Conservation (phyloP, 2,113 vertebrate species). For the Brachypodius melanocephalos region DNA sequence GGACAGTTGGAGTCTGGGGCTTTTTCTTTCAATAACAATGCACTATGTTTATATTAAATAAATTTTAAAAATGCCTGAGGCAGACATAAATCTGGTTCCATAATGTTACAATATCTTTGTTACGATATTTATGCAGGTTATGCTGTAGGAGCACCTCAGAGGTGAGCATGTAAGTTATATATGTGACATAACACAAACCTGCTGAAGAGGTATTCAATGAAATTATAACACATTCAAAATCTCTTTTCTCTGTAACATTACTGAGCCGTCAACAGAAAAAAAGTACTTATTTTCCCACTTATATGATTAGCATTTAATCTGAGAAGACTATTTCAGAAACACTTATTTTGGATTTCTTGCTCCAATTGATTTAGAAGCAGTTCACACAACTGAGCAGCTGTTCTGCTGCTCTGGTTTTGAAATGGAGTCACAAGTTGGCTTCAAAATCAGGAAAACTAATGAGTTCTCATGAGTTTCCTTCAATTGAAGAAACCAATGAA, state of each 20-base stretch:
- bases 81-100: neutral
- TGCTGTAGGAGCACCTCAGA: neutral
- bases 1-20: neutral
- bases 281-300: neutral
- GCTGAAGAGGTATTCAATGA: neutral
- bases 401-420: neutral
- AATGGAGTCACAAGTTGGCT: neutral
- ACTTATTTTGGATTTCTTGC: neutral
- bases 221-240: neutral
- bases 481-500: neutral
- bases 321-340: neutral
- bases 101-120: neutral
- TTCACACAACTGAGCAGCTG: neutral
- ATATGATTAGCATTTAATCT: neutral
- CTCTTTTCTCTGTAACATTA: neutral
- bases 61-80: neutral
- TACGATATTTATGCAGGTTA: neutral
- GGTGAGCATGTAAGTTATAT: neutral
- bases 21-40: neutral
- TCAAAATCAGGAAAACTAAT: neutral
- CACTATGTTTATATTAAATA: neutral
- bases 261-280: neutral
- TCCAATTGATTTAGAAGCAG: neutral
- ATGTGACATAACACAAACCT: neutral
- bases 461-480: neutral